phyloP scores from a whole-genome alignment of 2,113 vertebrate species.

The Grallaria varia region DNA sequence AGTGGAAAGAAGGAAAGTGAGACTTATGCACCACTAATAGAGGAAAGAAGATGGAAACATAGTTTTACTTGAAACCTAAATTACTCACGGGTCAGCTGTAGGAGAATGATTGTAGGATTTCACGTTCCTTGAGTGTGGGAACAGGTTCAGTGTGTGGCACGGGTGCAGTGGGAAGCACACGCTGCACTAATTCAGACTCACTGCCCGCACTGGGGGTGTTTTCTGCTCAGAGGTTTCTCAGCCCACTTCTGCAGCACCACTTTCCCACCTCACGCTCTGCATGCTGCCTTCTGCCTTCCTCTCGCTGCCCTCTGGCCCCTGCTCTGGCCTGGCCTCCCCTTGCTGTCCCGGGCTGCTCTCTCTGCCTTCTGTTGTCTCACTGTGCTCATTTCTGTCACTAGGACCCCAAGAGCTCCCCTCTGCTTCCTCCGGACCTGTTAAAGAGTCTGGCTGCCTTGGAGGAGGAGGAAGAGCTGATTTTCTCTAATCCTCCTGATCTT shows the following conservation, averaged over 20 bases:
- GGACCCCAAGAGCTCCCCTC: constrained; percentile 98
- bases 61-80: background rate
- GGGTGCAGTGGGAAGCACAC: background rate
- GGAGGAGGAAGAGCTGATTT: constrained; percentile 98
- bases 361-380: constrained; percentile 71
- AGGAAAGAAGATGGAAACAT: background rate
- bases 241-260: background rate
- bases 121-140: background rate
- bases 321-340: background rate
- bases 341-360: constrained; percentile 18
- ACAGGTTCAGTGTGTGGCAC: background rate
- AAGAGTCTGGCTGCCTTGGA: constrained; percentile 98
- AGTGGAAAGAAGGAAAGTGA: background rate
- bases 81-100: background rate
- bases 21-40: background rate
- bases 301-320: background rate
- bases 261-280: background rate
- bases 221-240: background rate
- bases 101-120: background rate
- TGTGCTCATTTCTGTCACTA: constrained; percentile 84
- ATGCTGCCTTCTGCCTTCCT: background rate
- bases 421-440: constrained; percentile 99
- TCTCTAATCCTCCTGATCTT: constrained; percentile 98
- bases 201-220: background rate
- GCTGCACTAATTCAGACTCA: background rate